These are phyloP conservation scores for Homarus americanus DNA, from an alignment of 1,140 invertebrate genomes.

Conservation along the genomic window DNA sequence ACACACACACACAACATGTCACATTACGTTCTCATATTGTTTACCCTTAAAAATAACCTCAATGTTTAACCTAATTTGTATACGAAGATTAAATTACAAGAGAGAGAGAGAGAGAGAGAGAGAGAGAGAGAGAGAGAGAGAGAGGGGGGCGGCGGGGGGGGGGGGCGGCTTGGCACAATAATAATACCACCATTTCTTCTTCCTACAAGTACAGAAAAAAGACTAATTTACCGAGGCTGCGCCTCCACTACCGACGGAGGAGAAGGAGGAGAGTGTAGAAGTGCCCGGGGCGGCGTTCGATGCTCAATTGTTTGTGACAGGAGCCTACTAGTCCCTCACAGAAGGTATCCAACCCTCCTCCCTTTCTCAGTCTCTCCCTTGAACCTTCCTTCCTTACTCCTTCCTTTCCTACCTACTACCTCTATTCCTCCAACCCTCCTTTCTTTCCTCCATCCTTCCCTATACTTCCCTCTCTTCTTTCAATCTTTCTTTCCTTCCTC, in stretches of 20 bases:
- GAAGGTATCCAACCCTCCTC: not conserved
- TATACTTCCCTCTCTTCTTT: too few relatives aligned
- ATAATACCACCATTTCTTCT: too few relatives aligned
- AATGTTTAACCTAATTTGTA: too few relatives aligned
- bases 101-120: too few relatives aligned
- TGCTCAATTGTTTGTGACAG: constrained; percentile 62
- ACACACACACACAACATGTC: too few relatives aligned
- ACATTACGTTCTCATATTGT: too few relatives aligned
- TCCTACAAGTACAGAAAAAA: not conserved
- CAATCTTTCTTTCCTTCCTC: not conserved
- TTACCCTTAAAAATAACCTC: too few relatives aligned
- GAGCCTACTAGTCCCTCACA: not conserved
- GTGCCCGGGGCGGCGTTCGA: constrained; percentile 7
- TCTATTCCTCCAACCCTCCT: not conserved
- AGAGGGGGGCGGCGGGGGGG: too few relatives aligned
- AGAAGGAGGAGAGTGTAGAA: not conserved
- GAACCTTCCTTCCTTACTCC: not conserved
- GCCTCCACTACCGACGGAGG: not conserved
- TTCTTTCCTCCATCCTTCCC: not conserved
- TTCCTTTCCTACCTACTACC: not conserved
- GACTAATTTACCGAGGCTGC: not conserved
- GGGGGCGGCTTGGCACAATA: too few relatives aligned
- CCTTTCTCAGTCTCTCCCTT: not conserved
- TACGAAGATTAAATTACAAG: too few relatives aligned
- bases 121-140: too few relatives aligned